Conservation (phyloP, 2,113 vertebrate genomes). For the Plectropomus leopardus region DNA sequence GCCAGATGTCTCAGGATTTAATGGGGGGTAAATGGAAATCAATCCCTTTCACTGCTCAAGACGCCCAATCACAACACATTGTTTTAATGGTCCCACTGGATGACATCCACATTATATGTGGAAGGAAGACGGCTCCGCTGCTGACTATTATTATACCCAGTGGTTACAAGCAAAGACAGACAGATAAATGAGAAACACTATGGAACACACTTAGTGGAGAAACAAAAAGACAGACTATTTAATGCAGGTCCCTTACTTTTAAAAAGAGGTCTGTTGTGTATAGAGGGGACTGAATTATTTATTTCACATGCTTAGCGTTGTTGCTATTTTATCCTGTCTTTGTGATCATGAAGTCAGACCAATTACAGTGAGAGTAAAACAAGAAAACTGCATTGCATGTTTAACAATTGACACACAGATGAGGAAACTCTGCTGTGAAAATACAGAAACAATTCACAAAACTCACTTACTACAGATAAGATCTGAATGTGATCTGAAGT, state of each 20-base stretch:
- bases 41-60: conserved; percentile 84
- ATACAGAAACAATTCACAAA: neutral
- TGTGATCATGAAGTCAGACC: conserved; percentile 27
- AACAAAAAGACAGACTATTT: conserved; percentile 42
- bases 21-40: conserved; percentile 85
- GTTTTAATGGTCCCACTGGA: conserved; percentile 79
- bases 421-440: neutral
- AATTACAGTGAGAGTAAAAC: conserved; percentile 7
- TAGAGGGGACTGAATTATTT: conserved; percentile 32
- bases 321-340: conserved; percentile 12
- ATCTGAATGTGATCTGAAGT: conserved; percentile 7
- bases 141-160: conserved; percentile 71
- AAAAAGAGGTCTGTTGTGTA: conserved; percentile 15
- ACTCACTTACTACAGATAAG: neutral
- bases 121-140: conserved; percentile 59
- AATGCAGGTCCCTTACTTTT: conserved; percentile 31
- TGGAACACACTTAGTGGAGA: conserved; percentile 37
- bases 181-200: conserved; percentile 51
- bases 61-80: conserved; percentile 87
- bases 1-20: conserved; percentile 88
- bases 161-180: conserved; percentile 56
- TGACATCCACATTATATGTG: conserved; percentile 63
- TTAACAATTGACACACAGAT: conserved; percentile 2
- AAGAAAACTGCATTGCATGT: neutral
- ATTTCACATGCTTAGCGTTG: conserved; percentile 8